Evolutionary conservation across 2,113 vertebrate genomes (phyloP).

Genomic region (Lucifuga dentata): DNA sequence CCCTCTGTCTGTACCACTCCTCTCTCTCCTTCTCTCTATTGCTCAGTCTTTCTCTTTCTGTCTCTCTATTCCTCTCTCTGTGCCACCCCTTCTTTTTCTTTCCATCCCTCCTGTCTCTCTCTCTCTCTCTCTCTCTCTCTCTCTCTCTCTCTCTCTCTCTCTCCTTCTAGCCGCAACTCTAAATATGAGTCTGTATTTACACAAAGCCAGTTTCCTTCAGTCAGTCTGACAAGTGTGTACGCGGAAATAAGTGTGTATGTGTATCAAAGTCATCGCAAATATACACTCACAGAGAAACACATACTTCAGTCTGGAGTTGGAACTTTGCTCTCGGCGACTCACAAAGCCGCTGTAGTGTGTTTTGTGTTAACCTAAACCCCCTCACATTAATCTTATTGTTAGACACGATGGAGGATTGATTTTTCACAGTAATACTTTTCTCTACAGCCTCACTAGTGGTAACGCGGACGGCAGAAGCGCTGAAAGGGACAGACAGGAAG

Average conservation of each 20-base stretch:
- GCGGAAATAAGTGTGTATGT: slow-evolving; percentile 13
- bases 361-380: background rate
- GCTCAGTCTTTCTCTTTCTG: background rate
- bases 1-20: slow-evolving; percentile 62
- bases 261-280: slow-evolving; percentile 15
- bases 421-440: background rate
- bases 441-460: background rate
- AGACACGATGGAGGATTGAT: background rate
- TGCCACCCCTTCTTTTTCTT: slow-evolving; percentile 55
- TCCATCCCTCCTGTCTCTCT: slow-evolving; percentile 47
- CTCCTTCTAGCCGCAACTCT: slow-evolving; percentile 69
- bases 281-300: background rate
- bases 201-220: slow-evolving; percentile 61
- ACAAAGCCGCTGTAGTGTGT: slow-evolving; percentile 14
- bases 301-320: slow-evolving; percentile 28
- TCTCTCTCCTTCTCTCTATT: slow-evolving; percentile 3
- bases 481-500: background rate
- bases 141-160: slow-evolving; percentile 51
- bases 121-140: slow-evolving; percentile 8
- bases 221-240: slow-evolving; percentile 38
- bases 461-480: background rate
- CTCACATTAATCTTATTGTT: background rate
- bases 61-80: slow-evolving; percentile 15
- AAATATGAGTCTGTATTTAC: slow-evolving; percentile 76
- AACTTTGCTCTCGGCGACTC: background rate